Evolutionary conservation across 2,797 vertebrate genomes (phyloP).

Genomic region (Centropyge bicolor): DNA sequence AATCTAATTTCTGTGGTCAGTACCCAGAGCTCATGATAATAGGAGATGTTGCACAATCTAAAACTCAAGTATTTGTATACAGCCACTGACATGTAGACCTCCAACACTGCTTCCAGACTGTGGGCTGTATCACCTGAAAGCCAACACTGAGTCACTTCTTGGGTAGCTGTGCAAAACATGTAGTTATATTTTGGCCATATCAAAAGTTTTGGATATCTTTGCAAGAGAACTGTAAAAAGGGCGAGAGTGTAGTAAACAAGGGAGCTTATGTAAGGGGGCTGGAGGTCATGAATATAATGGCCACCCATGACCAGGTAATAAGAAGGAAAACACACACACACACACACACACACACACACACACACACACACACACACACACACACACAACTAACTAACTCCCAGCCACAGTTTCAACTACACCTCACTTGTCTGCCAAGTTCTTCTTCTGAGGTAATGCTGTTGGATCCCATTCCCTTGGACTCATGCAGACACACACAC

Average conservation of each 20-base stretch:
- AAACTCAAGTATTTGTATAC: too few relatives aligned
- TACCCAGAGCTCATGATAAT: not conserved
- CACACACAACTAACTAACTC: not conserved
- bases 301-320: slow-evolving; percentile 40
- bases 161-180: not conserved
- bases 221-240: slow-evolving; percentile 9
- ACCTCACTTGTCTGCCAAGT: slow-evolving; percentile 8
- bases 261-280: slow-evolving; percentile 45
- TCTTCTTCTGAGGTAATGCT: slow-evolving; percentile 8
- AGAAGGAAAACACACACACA: slow-evolving; percentile 20
- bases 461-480: not conserved
- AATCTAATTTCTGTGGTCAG: not conserved
- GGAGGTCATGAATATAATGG: slow-evolving; percentile 45
- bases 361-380: too few relatives aligned
- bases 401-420: not conserved
- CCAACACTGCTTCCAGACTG: not conserved
- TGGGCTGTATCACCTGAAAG: slow-evolving; percentile 6
- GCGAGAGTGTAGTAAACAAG: slow-evolving; percentile 42
- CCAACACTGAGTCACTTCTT: slow-evolving; percentile 37
- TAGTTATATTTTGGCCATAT: slow-evolving; percentile 42
- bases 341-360: slow-evolving; percentile 7
- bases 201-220: slow-evolving; percentile 15
- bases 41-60: not conserved
- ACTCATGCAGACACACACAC: too few relatives aligned
- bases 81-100: not conserved